Evolutionary conservation across 2,797 vertebrate genomes (phyloP), one percentile per base, ranked within the genome.

Genomic region (Xerus rutilus): DNA sequence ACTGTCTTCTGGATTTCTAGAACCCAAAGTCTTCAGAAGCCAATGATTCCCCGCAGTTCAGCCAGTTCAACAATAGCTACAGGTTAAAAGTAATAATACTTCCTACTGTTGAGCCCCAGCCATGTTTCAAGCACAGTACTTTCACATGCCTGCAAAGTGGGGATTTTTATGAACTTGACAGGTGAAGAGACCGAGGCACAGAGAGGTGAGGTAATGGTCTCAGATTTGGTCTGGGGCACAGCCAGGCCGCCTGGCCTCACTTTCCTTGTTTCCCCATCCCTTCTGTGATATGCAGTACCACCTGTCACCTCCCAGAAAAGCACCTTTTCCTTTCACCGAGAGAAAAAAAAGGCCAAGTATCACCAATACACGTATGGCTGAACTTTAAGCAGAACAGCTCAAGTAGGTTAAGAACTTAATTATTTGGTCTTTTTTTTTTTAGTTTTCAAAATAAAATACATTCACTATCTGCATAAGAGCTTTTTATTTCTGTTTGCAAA

Each of bases 401-500:
- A 7, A 30, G 67, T 28, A 73, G 39, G 17, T 47, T 94, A 93
- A 95, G 47, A 92, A 87, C 57, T 96, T 97, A 96, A 98, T 97
- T 97, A 91, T 76, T 83, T 7, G 94, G 7, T 5, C 35, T 83
- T 89, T 92, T 64, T 30, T 97, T 59, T 7, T 93, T 96, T 81
- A 52, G 54, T 73, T 59, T 96, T 96, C 59, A 59, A 73, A 89
- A 91, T 85, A 97, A 89, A 84, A 85, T 92, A 59, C 67, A 77
- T 78, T 95, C 3, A 70, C 74, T 54, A 74, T 28, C 45, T 43
- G 74, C 30, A 54, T 72, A 95, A 43, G n/a, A 67, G 12, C 5
- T 95, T 89, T n/a, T 14, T 54, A 86, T 39, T 86, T 91, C 86
- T 97, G 84, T 96, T 98, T 96, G 86, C 79, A 97, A 88, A 86